phyloP scores from a whole-genome alignment of 2,888 invertebrate genomes.

The Nycteola revayana region DNA sequence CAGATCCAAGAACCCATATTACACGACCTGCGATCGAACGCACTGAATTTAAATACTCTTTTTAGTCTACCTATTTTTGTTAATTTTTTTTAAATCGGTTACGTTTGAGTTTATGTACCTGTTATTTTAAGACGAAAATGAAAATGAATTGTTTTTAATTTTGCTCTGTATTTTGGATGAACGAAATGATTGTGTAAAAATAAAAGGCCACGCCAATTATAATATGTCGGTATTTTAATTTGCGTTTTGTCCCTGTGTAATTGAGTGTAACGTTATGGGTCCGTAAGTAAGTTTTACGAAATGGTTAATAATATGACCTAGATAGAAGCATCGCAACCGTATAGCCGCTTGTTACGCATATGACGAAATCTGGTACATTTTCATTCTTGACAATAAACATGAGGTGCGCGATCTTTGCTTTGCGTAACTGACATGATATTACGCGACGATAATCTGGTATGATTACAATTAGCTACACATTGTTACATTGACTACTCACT shows the following conservation, averaged over 20 bases:
- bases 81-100: constrained; percentile 61
- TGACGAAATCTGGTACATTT: constrained; percentile 56
- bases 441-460: constrained; percentile 32
- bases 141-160: constrained; percentile 23
- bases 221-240: constrained; percentile 43
- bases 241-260: constrained; percentile 39
- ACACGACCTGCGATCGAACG: constrained; percentile 55
- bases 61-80: constrained; percentile 51
- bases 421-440: constrained; percentile 48
- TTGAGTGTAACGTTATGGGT: constrained; percentile 49
- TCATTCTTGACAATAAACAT: constrained; percentile 67
- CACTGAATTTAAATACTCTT: constrained; percentile 70
- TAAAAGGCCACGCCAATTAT: constrained; percentile 36
- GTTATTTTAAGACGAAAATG: constrained; percentile 57
- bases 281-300: constrained; percentile 61
- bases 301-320: constrained; percentile 71
- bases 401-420: constrained; percentile 56
- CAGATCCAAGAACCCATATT: constrained; percentile 43
- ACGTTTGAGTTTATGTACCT: constrained; percentile 80
- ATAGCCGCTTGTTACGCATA: constrained; percentile 44
- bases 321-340: constrained; percentile 62
- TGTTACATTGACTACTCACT: too few relatives aligned
- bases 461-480: constrained; percentile 22
- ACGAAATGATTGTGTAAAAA: constrained; percentile 44
- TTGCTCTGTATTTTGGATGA: constrained; percentile 26